phyloP scores from a whole-genome alignment of 2,888 invertebrate genomes.

The Ptilodon capucinus region DNA sequence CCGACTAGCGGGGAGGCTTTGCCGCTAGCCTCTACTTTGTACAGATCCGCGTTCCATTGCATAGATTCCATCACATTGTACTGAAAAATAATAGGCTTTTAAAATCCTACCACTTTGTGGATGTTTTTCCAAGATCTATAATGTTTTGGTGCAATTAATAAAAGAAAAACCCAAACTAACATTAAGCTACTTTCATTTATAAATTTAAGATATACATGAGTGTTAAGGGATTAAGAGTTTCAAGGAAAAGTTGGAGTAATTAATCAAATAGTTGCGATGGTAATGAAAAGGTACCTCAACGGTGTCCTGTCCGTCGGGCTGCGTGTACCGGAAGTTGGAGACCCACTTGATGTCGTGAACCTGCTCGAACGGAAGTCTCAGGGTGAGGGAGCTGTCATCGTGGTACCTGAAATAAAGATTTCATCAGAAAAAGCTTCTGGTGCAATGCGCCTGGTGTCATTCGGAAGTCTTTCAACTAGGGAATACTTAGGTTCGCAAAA shows the following conservation, averaged over 20 bases:
- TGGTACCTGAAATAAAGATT: conserved; percentile 53
- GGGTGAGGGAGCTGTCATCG: conserved; percentile 69
- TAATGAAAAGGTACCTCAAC: too few relatives aligned
- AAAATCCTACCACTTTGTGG: not conserved
- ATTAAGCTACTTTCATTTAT: too few relatives aligned
- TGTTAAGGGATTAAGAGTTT: too few relatives aligned
- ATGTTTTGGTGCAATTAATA: too few relatives aligned
- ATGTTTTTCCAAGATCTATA: too few relatives aligned
- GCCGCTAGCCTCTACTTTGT: conserved; percentile 72
- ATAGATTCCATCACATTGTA: conserved; percentile 59
- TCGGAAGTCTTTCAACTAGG: not conserved
- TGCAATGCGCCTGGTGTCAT: too few relatives aligned
- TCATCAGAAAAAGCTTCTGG: not conserved
- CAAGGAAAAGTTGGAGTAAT: too few relatives aligned
- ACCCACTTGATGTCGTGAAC: conserved; percentile 81
- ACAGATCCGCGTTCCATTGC: conserved; percentile 79
- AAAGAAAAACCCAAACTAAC: too few relatives aligned
- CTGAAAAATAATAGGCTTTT: conserved; percentile 31
- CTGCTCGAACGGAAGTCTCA: conserved; percentile 82
- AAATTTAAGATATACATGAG: too few relatives aligned
- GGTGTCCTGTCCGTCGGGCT: conserved; percentile 64
- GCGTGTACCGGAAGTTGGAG: conserved; percentile 53
- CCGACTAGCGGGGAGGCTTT: conserved; percentile 58
- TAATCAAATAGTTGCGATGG: too few relatives aligned
- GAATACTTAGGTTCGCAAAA: too few relatives aligned